Base-by-base conservation (phyloP, 2,797 vertebrate species). In the Glyptemys insculpta region DNA sequence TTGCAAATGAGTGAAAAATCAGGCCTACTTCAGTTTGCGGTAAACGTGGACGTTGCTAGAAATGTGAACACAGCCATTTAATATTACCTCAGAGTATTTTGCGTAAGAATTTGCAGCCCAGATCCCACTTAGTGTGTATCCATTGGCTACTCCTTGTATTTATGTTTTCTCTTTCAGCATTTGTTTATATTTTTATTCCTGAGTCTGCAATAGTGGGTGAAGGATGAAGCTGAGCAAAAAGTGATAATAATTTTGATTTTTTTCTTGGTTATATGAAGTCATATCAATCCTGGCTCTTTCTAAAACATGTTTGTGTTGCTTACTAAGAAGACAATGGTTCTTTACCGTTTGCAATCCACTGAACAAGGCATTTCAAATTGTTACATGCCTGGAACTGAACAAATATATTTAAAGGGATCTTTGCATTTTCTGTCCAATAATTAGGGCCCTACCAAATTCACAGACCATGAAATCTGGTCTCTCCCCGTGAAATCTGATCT, bases 321-420 rank as follows among this genome's bases (percentile, higher is more conserved):
- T 57, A 2, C 0, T 0, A 52, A 25, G n/a, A 7, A 34, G 2
- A 25, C 0, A 0, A 37, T 59, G 25, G 27, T 31, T 78, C 44
- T 29, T 49, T 78, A 82, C 49, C 76, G 56, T 74, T 76, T 80
- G 74, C 85, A 76, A 68, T 47, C 31, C 16, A 0, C 0, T 31
- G n/a, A 52, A 79, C 19, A 79, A 76, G 12, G 62, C 12, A 3
- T 27, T 78, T 49, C 41, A 31, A 49, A 78, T 74, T 62, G 72
- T 2, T 59, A 29, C 27, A 54, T 1, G 49, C 50, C 81, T 5
- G 11, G 50, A 12, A 19, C 34, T 6, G 74, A 12, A 18, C 34
- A 3, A 72, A 72, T 72, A 72, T 72, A 72, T 72, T 72, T 72
- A 72, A 72, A 41, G 65, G 37, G 65, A 9, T 25, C 65, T 72